Conservation (phyloP, 92 coral and sea anemone species). For the Virgularia gustaviana region DNA sequence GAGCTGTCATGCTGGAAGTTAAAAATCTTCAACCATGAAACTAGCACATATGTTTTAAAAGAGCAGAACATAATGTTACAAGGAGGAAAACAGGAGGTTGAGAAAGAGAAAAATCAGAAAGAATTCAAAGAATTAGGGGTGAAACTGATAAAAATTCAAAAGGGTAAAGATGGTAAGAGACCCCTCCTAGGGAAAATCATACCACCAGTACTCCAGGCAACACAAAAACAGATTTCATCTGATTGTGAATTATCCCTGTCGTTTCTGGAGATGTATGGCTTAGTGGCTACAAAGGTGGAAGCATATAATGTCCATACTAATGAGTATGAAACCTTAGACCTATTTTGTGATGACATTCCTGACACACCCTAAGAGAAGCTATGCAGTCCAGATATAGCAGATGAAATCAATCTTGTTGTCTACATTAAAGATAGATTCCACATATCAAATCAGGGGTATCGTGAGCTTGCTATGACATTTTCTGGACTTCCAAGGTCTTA, state of each 20-base stretch:
- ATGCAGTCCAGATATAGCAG: constrained; percentile 9
- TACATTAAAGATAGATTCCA: constrained; percentile 28
- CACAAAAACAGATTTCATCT: neutral
- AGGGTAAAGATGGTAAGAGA: constrained; percentile 10
- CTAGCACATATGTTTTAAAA: neutral
- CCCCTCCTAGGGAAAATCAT: too few species aligned
- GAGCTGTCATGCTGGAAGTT: neutral
- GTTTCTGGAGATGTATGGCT: constrained; percentile 7
- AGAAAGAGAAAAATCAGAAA: neutral
- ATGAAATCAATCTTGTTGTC: constrained; percentile 22
- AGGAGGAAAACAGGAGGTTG: constrained; percentile 13
- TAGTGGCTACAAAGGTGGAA: constrained; percentile 22
- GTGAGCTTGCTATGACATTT: constrained; percentile 12
- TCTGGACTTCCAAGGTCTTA: constrained; percentile 13
- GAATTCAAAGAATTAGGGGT: constrained; percentile 18
- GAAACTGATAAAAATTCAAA: constrained; percentile 27
- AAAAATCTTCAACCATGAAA: neutral
- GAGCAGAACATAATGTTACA: neutral
- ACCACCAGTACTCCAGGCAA: constrained; percentile 5
- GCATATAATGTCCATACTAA: constrained; percentile 8
- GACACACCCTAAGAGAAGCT: neutral
- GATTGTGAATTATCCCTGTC: constrained; percentile 6
- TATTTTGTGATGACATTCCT: neutral
- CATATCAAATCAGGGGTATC: constrained; percentile 32
- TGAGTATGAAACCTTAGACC: neutral